phyloP scores from a whole-genome alignment of 2,888 invertebrate species.

The Synergus umbraculus region DNA sequence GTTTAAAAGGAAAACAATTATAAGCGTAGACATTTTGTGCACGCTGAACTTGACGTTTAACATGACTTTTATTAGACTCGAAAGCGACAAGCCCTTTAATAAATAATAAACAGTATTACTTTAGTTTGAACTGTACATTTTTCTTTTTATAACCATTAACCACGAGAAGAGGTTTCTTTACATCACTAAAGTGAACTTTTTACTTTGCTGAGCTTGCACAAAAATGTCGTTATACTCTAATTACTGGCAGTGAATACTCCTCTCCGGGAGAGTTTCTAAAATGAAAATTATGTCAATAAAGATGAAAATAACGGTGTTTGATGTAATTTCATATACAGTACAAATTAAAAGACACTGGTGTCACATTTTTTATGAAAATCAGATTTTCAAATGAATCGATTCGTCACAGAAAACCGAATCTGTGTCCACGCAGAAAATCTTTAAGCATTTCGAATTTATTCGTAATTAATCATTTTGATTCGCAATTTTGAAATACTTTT shows the following conservation, averaged over 20 bases:
- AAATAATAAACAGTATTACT: neutral
- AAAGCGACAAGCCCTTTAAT: neutral
- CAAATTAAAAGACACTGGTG: too few relatives aligned
- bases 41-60: neutral
- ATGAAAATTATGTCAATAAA: neutral
- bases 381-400: too few relatives aligned
- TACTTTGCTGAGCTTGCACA: neutral
- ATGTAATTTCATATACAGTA: too few relatives aligned
- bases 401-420: too few relatives aligned
- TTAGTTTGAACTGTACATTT: neutral
- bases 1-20: conserved; percentile 22
- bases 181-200: neutral
- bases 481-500: too few relatives aligned
- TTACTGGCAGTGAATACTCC: neutral
- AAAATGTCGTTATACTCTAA: conserved; percentile 3
- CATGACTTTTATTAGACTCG: neutral
- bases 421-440: too few relatives aligned
- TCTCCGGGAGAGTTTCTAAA: neutral
- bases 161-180: neutral
- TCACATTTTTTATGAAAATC: too few relatives aligned
- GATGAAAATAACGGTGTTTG: too few relatives aligned
- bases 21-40: neutral
- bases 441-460: too few relatives aligned
- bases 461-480: too few relatives aligned
- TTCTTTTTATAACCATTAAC: neutral